These are phyloP conservation scores for Thamnophis elegans DNA, from an alignment of 2,797 vertebrate species.

Conservation along the genomic window DNA sequence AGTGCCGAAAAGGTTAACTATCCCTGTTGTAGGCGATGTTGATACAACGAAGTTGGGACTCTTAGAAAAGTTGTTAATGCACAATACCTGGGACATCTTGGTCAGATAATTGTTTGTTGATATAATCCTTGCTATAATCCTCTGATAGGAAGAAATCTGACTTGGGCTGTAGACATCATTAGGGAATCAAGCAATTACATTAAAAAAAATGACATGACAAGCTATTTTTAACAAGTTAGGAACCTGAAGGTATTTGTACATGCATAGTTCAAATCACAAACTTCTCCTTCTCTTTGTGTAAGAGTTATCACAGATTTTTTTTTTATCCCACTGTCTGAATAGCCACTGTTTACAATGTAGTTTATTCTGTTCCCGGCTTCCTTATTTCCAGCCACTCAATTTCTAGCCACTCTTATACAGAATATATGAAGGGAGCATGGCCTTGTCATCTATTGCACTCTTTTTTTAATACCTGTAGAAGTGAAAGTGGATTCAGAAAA, in stretches of 20 bases:
- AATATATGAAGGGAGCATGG: background rate
- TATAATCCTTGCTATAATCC: background rate
- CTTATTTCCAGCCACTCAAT: background rate
- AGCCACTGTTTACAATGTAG: background rate
- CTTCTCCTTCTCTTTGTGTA: background rate
- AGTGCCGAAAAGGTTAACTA: too few species aligned
- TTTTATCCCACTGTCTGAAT: background rate
- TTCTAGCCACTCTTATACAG: background rate
- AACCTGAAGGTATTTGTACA: background rate
- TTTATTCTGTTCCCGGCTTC: background rate
- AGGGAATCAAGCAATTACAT: background rate
- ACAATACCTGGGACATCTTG: too few species aligned
- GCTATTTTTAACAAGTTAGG: background rate
- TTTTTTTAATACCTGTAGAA: background rate
- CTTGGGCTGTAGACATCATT: background rate
- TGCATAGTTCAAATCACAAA: background rate
- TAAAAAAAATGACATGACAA: background rate
- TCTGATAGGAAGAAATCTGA: background rate
- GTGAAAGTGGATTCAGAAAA: conserved; percentile 1
- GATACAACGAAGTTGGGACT: background rate
- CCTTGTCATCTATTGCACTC: background rate
- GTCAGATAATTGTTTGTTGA: background rate
- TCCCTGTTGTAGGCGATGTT: background rate
- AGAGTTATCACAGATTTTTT: background rate
- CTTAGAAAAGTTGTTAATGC: background rate